Conservation (phyloP, 2,888 invertebrate genomes). For the Callosobruchus maculatus region DNA sequence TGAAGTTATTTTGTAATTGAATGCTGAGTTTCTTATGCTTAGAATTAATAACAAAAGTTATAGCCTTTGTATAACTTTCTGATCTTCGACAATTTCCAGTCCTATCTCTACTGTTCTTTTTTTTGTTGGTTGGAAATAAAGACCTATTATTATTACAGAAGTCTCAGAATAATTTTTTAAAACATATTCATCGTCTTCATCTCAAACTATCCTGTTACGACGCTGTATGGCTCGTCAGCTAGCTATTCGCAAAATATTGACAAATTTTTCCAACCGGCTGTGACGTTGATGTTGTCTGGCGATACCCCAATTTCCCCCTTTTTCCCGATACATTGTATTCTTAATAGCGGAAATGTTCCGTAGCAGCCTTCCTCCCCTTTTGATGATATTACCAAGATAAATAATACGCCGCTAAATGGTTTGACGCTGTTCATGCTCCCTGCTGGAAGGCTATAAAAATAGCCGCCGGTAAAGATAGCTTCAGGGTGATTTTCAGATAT, state of each 20-base stretch:
- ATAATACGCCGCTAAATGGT: neutral
- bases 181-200: too few species aligned
- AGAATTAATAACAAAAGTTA: too few species aligned
- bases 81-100: too few species aligned
- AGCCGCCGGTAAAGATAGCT: neutral
- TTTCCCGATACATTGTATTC: neutral
- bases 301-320: neutral
- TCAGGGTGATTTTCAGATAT: too few species aligned
- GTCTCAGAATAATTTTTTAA: too few species aligned
- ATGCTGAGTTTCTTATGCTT: too few species aligned
- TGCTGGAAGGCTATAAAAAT: neutral
- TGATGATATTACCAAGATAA: neutral
- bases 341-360: neutral
- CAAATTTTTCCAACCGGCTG: neutral
- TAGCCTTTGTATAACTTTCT: too few species aligned
- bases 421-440: neutral
- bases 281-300: neutral
- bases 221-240: neutral
- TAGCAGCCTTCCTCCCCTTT: neutral
- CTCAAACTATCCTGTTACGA: too few species aligned
- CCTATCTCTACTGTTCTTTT: too few species aligned
- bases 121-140: too few species aligned
- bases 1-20: too few species aligned
- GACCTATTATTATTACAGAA: too few species aligned
- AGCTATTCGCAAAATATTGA: neutral